These are phyloP conservation scores for Merluccius polli DNA, from an alignment of 2,797 vertebrate genomes.

Conservation along the genomic window DNA sequence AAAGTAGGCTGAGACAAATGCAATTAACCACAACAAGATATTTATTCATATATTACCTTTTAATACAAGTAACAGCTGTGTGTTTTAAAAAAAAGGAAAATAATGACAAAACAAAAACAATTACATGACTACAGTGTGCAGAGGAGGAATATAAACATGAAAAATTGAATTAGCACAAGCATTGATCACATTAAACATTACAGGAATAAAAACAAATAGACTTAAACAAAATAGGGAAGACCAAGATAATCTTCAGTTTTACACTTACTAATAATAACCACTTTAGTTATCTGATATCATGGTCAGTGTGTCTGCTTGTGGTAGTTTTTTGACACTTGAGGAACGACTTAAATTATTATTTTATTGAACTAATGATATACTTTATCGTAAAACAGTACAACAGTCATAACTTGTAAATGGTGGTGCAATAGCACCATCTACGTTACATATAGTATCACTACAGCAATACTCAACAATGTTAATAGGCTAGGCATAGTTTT, in stretches of 20 bases:
- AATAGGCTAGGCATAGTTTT: background rate
- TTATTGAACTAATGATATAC: background rate
- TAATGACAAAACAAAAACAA: too few species aligned
- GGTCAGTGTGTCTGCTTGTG: background rate
- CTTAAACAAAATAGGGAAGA: background rate
- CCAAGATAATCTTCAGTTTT: too few species aligned
- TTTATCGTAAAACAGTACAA: background rate
- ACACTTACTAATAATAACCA: background rate
- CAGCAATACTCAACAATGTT: slow-evolving; percentile 12
- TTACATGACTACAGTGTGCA: too few species aligned
- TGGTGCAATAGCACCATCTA: slow-evolving; percentile 45
- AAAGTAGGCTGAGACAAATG: too few species aligned
- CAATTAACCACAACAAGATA: too few species aligned
- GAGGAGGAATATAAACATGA: background rate
- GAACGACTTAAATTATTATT: background rate
- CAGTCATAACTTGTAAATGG: background rate
- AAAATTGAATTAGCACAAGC: background rate
- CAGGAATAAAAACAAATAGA: background rate
- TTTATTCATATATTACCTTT: too few species aligned
- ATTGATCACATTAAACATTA: background rate
- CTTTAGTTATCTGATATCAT: background rate
- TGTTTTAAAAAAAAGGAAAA: too few species aligned
- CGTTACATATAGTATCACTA: slow-evolving; percentile 20
- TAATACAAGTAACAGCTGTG: too few species aligned
- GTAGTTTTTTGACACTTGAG: background rate